A percentile compares a stretch with the other conserved stretches of the same genome.
These are phyloP conservation scores for Cydia splendana DNA, from an alignment of 1,140 invertebrate species.

Conservation along the genomic window DNA sequence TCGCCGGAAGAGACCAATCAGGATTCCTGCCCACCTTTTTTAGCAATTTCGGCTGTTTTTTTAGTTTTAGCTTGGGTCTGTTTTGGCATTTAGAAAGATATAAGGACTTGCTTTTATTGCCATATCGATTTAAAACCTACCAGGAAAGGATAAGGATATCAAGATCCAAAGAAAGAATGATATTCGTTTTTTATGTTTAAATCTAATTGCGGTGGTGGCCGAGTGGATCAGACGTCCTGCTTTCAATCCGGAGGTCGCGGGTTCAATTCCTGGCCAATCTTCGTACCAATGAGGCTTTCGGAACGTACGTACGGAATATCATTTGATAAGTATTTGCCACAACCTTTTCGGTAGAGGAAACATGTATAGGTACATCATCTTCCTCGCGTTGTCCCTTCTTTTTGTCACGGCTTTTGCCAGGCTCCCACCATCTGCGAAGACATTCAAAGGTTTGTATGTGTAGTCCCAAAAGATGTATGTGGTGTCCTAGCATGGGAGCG, in stretches of 20 bases:
- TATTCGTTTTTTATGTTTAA: too few species aligned
- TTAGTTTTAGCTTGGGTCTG: constrained; percentile 34
- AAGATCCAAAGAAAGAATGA: background rate
- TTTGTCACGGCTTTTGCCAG: background rate
- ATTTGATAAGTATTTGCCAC: too few species aligned
- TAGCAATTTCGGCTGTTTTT: constrained; percentile 48
- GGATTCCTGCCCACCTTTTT: constrained; percentile 63
- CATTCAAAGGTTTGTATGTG: too few species aligned
- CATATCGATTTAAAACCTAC: background rate
- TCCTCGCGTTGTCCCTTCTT: background rate
- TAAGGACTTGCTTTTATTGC: background rate
- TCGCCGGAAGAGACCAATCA: constrained; percentile 72
- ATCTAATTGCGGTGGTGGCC: too few species aligned
- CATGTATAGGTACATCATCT: background rate
- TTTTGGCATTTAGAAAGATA: constrained; percentile 33
- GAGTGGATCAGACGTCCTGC: too few species aligned
- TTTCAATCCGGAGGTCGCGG: too few species aligned
- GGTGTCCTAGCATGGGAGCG: too few species aligned
- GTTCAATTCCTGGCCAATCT: too few species aligned
- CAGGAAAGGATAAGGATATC: background rate
- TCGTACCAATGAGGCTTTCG: too few species aligned
- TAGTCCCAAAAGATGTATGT: too few species aligned
- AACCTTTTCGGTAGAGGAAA: too few species aligned
- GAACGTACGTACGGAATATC: too few species aligned
- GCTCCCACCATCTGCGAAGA: background rate